Evolutionary conservation across 2,888 invertebrate species (phyloP), one percentile per base, ranked within the genome.

Genomic region (Heliconius ismenius): DNA sequence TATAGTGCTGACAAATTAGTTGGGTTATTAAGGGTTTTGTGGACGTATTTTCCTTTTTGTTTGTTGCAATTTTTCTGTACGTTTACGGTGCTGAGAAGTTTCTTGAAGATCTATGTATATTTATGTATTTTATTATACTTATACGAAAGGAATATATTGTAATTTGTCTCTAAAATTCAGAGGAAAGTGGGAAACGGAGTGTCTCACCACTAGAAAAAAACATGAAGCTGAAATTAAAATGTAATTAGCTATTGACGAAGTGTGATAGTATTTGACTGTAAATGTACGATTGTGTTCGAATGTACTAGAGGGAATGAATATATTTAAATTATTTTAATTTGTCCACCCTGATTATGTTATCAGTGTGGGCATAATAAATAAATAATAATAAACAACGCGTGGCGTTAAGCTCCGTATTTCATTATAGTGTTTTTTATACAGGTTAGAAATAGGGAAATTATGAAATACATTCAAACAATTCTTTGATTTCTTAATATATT

Each of bases 1-100:
- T 89, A 86, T 89, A 84, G 85, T 84, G 84, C 81, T 83, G 84
- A 84, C 84, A 86, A 85, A 90, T 90, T 89, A 86, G 84, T 86
- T 80, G 81, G 80, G 79, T 77, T 79, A 80, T 78, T 81, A 80
- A 76, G 72, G 70, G 74, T 75, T 64, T 82, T 77, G 78, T 75
- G 73, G 77, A 74, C 60, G 63, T 62, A 75, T 75, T 64, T 70
- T 77, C 69, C 75, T 74, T 69, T n/a, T 49, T 73, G 64, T 28
- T 70, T 64, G 26, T 76, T 76, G 58, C 49, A 63, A 28, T 63
- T 72, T 73, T 32, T 15, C 6, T n/a, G 58, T 21, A 43, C 63
- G 60, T 39, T 62, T 43, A 73, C 24, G 11, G 6, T 62, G 2
- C 21, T 39, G 21, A 26, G 21, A 39, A 24, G 11, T 24, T 54